Evolutionary conservation across 2,113 vertebrate genomes (phyloP).

Genomic region (Microcebus lehilahytsara): DNA sequence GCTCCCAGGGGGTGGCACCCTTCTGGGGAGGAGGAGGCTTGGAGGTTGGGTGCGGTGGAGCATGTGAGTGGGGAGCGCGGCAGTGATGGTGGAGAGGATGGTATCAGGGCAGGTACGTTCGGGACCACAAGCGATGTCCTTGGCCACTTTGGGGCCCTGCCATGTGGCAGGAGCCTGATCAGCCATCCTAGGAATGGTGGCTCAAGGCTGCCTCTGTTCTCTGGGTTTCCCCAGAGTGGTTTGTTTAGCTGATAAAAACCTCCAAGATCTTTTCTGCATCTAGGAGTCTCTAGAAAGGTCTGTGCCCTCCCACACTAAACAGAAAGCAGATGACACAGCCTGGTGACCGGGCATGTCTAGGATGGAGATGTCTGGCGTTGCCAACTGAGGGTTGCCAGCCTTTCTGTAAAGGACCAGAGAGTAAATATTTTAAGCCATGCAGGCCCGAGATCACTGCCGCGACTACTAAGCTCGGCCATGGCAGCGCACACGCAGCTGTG

Average conservation of each 20-base stretch:
- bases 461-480: accelerated
- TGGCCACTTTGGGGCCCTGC: not conserved
- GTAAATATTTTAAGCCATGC: not conserved
- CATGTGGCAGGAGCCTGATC: not conserved
- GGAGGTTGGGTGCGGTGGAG: not conserved
- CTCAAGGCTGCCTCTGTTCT: not conserved
- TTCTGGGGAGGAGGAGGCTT: not conserved
- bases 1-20: accelerated
- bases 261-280: not conserved
- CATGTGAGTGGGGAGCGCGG: accelerated
- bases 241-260: not conserved
- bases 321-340: not conserved
- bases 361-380: not conserved
- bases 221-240: not conserved
- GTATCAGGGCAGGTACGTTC: not conserved
- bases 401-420: not conserved
- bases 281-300: not conserved
- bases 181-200: accelerated
- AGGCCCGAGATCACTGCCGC: not conserved
- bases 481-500: not conserved
- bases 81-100: accelerated
- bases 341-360: not conserved
- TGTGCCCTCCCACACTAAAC: not conserved
- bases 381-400: too few relatives aligned
- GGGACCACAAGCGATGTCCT: not conserved